Percentiles rank a stretch among this genome's conserved stretches.
These are phyloP conservation scores for Catostomus latipinnis DNA, from an alignment of 2,797 vertebrate species.

Conservation along the genomic window DNA sequence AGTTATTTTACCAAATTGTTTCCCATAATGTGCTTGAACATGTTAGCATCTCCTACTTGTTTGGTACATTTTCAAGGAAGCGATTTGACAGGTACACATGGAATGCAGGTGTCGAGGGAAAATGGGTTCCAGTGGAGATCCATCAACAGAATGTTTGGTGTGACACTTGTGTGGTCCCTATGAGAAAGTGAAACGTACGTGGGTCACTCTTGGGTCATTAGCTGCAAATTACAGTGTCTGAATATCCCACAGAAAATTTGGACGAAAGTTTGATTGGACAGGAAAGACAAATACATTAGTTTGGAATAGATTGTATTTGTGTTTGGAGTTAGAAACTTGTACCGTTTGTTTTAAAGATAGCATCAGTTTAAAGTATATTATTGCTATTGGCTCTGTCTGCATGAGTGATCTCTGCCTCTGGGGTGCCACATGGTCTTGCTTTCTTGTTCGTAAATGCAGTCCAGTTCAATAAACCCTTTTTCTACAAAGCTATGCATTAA, in stretches of 20 bases:
- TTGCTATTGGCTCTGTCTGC: conserved; percentile 26
- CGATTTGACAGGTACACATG: conserved; percentile 48
- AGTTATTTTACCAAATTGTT: conserved; percentile 67
- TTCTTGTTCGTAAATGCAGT: conserved; percentile 10
- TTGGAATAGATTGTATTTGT: not conserved
- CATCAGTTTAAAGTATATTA: conserved; percentile 22
- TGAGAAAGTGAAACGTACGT: conserved; percentile 33
- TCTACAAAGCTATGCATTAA: conserved; percentile 50
- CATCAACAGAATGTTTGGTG: not conserved
- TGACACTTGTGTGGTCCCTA: conserved; percentile 51
- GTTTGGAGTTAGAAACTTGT: conserved; percentile 15
- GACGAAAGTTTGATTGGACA: conserved; percentile 40
- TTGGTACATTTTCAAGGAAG: conserved; percentile 58
- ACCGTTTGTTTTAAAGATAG: conserved; percentile 41
- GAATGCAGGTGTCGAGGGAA: conserved; percentile 21
- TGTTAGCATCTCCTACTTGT: conserved; percentile 58
- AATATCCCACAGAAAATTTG: conserved; percentile 43
- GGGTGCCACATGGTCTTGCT: conserved; percentile 21
- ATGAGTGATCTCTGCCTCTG: conserved; percentile 24
- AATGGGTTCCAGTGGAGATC: conserved; percentile 24
- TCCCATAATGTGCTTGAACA: conserved; percentile 67
- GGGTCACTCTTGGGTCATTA: conserved; percentile 54
- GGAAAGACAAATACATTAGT: conserved; percentile 46
- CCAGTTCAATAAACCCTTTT: conserved; percentile 21
- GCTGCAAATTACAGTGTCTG: conserved; percentile 52